phyloP scores from a whole-genome alignment of 2,888 invertebrate genomes.

The Trichacis sp. region DNA sequence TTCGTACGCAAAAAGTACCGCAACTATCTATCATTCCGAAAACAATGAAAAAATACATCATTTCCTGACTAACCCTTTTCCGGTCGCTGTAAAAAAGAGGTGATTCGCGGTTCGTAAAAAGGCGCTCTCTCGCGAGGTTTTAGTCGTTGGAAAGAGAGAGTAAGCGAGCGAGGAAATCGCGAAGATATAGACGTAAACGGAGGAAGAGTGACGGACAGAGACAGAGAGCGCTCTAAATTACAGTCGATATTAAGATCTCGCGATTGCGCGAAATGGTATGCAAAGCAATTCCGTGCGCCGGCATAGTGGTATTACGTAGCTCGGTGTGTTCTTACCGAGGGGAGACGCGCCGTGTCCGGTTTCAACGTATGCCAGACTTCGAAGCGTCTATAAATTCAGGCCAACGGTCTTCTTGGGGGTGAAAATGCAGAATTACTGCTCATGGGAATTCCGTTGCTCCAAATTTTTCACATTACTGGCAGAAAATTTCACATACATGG shows the following conservation, averaged over 20 bases:
- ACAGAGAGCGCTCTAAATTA: constrained; percentile 59
- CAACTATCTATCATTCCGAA: too few species aligned
- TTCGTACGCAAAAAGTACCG: too few species aligned
- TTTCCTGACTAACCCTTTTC: not conserved
- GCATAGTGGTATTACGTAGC: constrained; percentile 37
- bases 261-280: constrained; percentile 67
- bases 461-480: too few species aligned
- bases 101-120: not conserved
- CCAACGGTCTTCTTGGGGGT: constrained; percentile 36
- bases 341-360: constrained; percentile 51
- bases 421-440: constrained; percentile 34
- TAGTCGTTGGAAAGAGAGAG: constrained; percentile 14
- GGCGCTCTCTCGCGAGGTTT: too few species aligned
- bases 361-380: constrained; percentile 51
- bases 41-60: not conserved
- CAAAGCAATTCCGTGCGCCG: constrained; percentile 61
- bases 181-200: constrained; percentile 33
- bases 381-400: constrained; percentile 57
- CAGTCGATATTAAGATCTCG: constrained; percentile 67
- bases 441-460: constrained; percentile 29
- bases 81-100: not conserved
- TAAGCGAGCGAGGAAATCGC: constrained; percentile 19
- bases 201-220: constrained; percentile 15
- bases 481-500: too few species aligned
- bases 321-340: constrained; percentile 33